phyloP scores from a whole-genome alignment of 1,140 invertebrate genomes.

The Philaenus spumarius region DNA sequence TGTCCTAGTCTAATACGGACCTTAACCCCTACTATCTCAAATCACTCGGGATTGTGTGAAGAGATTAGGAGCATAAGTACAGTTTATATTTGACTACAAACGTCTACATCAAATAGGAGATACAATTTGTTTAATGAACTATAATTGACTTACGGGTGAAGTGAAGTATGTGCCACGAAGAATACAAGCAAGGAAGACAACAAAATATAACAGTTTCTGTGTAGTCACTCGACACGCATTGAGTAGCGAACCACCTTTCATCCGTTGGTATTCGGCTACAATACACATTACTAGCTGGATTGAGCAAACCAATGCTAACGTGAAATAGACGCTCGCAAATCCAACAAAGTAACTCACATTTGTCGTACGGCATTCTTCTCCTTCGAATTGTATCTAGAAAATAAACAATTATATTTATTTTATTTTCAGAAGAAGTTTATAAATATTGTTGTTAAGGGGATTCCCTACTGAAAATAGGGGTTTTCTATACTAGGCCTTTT shows the following conservation, averaged over 20 bases:
- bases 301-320: constrained; percentile 77
- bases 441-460: no score
- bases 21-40: no score
- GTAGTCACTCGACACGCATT: constrained; percentile 80
- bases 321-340: constrained; percentile 73
- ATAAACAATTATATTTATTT: not conserved
- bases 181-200: constrained; percentile 79
- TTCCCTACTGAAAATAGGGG: no score
- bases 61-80: no score
- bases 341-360: constrained; percentile 61
- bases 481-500: no score
- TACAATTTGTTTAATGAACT: no score
- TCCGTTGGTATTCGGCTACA: constrained; percentile 68
- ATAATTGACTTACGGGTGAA: constrained; percentile 62
- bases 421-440: no score
- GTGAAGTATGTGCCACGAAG: constrained; percentile 85
- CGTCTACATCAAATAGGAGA: no score
- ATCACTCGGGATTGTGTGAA: no score
- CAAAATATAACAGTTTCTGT: constrained; percentile 85
- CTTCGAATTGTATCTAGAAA: constrained; percentile 60
- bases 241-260: constrained; percentile 72
- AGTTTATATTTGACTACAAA: no score
- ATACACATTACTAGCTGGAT: constrained; percentile 81
- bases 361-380: constrained; percentile 51
- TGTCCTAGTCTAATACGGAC: no score